Conservation (phyloP, 2,113 vertebrate genomes). For the Syrmaticus mikado region DNA sequence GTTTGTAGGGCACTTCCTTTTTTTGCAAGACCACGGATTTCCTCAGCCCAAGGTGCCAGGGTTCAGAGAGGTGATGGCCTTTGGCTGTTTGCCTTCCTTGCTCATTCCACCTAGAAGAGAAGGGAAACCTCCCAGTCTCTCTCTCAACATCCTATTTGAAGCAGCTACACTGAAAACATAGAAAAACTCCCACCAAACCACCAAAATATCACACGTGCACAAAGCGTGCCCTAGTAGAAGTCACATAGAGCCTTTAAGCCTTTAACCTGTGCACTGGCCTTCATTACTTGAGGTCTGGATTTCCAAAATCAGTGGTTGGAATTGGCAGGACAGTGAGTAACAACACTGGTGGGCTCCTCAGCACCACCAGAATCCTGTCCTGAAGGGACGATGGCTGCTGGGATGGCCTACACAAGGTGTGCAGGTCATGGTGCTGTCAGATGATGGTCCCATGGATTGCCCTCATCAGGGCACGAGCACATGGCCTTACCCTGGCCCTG, state of each 20-base stretch:
- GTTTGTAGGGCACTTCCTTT: background rate
- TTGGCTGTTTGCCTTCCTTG: background rate
- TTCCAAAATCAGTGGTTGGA: background rate
- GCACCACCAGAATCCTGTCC: background rate
- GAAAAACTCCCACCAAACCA: too few relatives aligned
- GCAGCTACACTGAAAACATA: background rate
- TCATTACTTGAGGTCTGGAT: background rate
- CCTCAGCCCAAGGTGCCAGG: background rate
- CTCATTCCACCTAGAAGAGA: background rate
- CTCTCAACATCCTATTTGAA: background rate
- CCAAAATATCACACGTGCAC: accelerated
- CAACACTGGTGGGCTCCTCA: background rate
- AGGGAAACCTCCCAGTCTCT: background rate
- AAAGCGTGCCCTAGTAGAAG: background rate
- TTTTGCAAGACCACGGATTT: background rate
- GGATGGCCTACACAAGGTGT: accelerated
- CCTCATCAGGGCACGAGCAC: too few relatives aligned
- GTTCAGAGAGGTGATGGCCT: background rate
- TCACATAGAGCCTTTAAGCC: background rate
- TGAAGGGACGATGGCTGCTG: too few relatives aligned
- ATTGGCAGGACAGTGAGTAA: accelerated
- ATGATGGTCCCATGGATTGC: background rate
- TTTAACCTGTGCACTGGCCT: background rate
- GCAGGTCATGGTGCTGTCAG: accelerated
- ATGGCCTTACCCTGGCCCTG: background rate